phyloP scores from a whole-genome alignment of 1,140 invertebrate species.

The Drosophila equinoxialis region DNA sequence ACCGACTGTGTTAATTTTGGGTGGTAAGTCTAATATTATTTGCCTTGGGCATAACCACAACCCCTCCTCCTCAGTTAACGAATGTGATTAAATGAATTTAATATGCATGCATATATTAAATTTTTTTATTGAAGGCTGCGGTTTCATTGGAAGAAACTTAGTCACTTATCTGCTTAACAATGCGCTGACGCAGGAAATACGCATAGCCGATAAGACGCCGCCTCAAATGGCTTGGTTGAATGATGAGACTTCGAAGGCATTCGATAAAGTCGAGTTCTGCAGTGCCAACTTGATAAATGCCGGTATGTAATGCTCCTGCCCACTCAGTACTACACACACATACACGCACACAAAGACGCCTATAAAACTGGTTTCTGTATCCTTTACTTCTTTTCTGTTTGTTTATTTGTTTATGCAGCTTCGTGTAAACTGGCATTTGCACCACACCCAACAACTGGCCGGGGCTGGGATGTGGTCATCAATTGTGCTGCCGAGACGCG shows the following conservation, averaged over 20 bases:
- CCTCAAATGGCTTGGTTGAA: slow-evolving; percentile 96
- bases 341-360: slow-evolving; percentile 23
- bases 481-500: slow-evolving; percentile 96
- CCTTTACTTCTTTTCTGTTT: slow-evolving; percentile 44
- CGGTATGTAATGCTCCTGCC: slow-evolving; percentile 85
- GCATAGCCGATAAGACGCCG: slow-evolving; percentile 95
- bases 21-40: slow-evolving; percentile 63
- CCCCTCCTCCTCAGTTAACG: slow-evolving; percentile 5
- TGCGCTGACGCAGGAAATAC: slow-evolving; percentile 89
- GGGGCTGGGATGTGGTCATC: slow-evolving; percentile 90
- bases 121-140: slow-evolving; percentile 86
- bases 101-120: slow-evolving; percentile 20
- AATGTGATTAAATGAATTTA: slow-evolving; percentile 10
- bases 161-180: slow-evolving; percentile 91
- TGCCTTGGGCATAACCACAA: slow-evolving; percentile 32
- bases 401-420: slow-evolving; percentile 83
- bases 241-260: slow-evolving; percentile 87
- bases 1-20: slow-evolving; percentile 78
- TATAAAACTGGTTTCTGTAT: slow-evolving; percentile 59
- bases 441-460: slow-evolving; percentile 83
- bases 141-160: slow-evolving; percentile 95
- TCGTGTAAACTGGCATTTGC: slow-evolving; percentile 91
- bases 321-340: slow-evolving; percentile 11
- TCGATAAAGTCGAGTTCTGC: slow-evolving; percentile 92
- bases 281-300: slow-evolving; percentile 95